Evolutionary conservation across 2,888 invertebrate genomes (phyloP), one percentile per base, ranked within the genome.

Genomic region (Epirrita christyi): DNA sequence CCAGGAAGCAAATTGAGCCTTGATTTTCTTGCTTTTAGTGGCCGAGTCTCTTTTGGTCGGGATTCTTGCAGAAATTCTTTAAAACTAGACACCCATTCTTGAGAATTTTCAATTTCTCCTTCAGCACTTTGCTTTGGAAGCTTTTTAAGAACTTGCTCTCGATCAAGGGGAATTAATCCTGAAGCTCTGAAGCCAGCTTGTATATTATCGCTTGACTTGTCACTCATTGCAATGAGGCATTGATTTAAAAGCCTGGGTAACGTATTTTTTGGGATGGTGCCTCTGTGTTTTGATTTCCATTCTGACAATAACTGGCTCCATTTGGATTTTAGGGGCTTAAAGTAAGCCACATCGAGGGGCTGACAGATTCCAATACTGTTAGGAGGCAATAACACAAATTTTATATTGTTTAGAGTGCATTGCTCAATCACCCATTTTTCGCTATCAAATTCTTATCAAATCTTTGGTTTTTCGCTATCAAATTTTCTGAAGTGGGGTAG

Each of bases 281-380:
- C 61, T 67, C 36, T 60, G 55, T 34, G 37, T 48, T 48, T 37
- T 40, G 7, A 13, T 34, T 48, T 48, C 47, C 38, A 48, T 38
- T 37, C 27, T 34, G 28, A 11, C 9, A 68, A 15, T 34, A 75
- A 52, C 11, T 63, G n/a, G 2, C 72, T 48, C 78, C 75, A 76
- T 15, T 52, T 55, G 11, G 14, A 55, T 55, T 80, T 79, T 58
- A 78, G 56, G 6, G 78, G 76, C 8, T 64, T 49, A 51, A 79
- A 81, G 41, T 71, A 70, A 6, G 75, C 73, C 2, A 81, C 76
- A 67, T 81, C 78, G 13, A 81, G 61, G 0, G 80, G 78, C 59
- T 81, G 79, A 10, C 64, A 66, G 6, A 80, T 32, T 49, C 78
- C 76, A 0, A 77, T 80, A 6, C 70, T 59, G 59, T 81, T 78